These are phyloP conservation scores for Lepidurus apus DNA, from an alignment of 1,140 invertebrate species.

Conservation along the genomic window DNA sequence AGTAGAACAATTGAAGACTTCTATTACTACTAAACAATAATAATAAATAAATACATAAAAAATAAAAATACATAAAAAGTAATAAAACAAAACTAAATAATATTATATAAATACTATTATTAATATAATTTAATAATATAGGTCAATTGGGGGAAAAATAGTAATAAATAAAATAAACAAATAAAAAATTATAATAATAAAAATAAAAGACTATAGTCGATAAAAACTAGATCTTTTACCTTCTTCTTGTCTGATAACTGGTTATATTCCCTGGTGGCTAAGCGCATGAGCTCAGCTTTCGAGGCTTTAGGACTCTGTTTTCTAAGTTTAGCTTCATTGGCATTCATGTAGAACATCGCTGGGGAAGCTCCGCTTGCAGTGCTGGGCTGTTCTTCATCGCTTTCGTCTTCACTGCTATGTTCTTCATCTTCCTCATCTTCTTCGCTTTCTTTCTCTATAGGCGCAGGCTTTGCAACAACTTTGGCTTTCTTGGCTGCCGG, in stretches of 20 bases:
- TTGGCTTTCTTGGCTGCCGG: slow-evolving; percentile 12
- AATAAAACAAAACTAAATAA: too few species aligned
- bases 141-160: too few species aligned
- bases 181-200: not conserved
- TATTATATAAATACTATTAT: too few species aligned
- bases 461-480: not conserved
- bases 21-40: too few species aligned
- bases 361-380: not conserved
- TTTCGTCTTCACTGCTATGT: not conserved
- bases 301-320: slow-evolving; percentile 30
- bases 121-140: too few species aligned
- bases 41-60: too few species aligned
- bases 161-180: too few species aligned
- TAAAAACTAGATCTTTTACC: not conserved
- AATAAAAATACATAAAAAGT: too few species aligned
- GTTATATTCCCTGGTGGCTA: not conserved
- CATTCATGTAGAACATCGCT: slow-evolving; percentile 23
- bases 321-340: slow-evolving; percentile 15
- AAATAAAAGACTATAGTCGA: not conserved
- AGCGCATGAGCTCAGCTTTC: slow-evolving; percentile 14
- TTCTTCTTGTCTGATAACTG: not conserved
- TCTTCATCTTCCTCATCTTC: slow-evolving; percentile 27
- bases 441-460: slow-evolving; percentile 20
- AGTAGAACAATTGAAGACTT: not conserved
- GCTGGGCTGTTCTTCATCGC: not conserved